phyloP scores from a whole-genome alignment of 23 tunicate genomes.

The Botrylloides violaceus region DNA sequence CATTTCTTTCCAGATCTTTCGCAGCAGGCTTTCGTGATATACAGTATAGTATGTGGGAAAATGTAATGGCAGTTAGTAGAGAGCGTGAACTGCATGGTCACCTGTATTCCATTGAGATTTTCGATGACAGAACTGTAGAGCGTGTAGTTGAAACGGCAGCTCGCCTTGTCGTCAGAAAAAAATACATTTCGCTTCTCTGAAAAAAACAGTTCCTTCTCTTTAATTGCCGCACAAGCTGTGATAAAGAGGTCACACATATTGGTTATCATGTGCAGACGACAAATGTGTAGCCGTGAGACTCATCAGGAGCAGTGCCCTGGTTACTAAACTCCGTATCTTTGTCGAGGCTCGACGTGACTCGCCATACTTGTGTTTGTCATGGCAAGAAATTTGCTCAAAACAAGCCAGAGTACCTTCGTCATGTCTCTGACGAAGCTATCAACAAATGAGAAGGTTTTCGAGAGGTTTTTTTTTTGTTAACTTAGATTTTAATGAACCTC shows the following conservation, averaged over 20 bases:
- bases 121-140: too few relatives aligned
- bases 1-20: too few relatives aligned
- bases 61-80: too few relatives aligned
- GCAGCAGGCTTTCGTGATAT: too few relatives aligned
- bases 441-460: background rate
- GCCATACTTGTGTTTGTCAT: background rate
- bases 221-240: conserved; percentile 3
- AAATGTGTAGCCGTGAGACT: conserved; percentile 1
- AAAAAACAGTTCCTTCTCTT: too few relatives aligned
- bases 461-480: background rate
- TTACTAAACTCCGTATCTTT: background rate
- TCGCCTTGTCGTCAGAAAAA: too few relatives aligned
- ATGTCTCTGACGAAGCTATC: background rate
- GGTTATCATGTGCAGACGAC: background rate
- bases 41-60: too few relatives aligned
- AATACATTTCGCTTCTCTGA: too few relatives aligned
- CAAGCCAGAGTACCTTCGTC: conserved; percentile 1
- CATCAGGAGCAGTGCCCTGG: background rate
- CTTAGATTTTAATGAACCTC: background rate
- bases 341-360: background rate
- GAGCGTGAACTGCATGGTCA: too few relatives aligned
- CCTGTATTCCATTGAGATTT: too few relatives aligned
- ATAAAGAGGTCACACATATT: conserved; percentile 15
- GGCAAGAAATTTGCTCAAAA: background rate
- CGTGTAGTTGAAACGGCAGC: too few relatives aligned